Percentiles rank a stretch among this genome's conserved stretches.
These are phyloP conservation scores for Pelosia muscerda DNA, from an alignment of 2,888 invertebrate species.

Conservation along the genomic window DNA sequence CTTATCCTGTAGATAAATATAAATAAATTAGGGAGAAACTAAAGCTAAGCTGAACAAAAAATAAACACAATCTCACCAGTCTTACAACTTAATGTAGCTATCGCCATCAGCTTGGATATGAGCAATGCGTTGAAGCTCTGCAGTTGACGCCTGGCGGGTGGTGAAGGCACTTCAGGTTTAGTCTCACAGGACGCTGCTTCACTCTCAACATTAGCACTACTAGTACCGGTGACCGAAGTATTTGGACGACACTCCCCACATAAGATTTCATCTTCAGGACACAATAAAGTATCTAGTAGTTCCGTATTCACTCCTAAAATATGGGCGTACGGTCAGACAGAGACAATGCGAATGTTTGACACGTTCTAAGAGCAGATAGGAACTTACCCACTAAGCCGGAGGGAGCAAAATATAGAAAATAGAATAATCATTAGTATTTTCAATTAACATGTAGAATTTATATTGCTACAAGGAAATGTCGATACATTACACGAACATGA, in stretches of 20 bases:
- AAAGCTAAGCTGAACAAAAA: neutral
- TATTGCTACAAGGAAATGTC: conserved; percentile 7
- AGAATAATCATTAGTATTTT: conserved; percentile 20
- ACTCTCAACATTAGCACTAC: conserved; percentile 23
- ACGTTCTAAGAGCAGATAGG: conserved; percentile 2
- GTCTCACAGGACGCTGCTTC: conserved; percentile 54
- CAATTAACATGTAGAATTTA: conserved; percentile 16
- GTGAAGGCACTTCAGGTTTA: conserved; percentile 55
- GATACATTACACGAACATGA: conserved; percentile 4
- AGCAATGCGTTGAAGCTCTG: conserved; percentile 93
- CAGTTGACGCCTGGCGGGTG: conserved; percentile 66
- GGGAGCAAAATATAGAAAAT: conserved; percentile 17
- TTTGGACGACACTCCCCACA: conserved; percentile 32
- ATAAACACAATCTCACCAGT: conserved; percentile 87
- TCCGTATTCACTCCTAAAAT: conserved; percentile 93
- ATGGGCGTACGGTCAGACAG: conserved; percentile 39
- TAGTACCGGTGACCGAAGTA: conserved; percentile 19
- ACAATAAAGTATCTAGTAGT: conserved; percentile 92
- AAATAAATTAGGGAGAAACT: neutral
- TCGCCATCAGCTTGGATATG: conserved; percentile 93
- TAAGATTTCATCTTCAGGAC: conserved; percentile 83
- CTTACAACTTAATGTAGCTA: conserved; percentile 94
- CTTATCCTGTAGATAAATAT: neutral
- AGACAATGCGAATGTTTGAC: neutral
- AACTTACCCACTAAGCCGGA: conserved; percentile 28